Base-by-base conservation (phyloP, 1,140 invertebrate species). In the Mesaphorura yosii region DNA sequence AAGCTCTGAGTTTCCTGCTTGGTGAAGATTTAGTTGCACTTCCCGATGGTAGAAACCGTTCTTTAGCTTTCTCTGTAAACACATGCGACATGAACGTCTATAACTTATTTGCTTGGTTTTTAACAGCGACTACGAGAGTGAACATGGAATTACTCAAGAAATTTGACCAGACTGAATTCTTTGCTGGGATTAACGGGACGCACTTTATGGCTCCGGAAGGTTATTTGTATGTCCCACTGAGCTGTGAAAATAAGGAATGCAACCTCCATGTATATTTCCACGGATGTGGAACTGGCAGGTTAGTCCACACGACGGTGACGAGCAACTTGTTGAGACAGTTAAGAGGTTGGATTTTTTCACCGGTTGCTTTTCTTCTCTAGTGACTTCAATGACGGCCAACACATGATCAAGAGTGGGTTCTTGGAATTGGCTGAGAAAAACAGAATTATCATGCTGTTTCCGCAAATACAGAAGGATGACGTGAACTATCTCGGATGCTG, bases 401-500 rank as follows among this genome's bases (percentile, higher is more conserved):
- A 53, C 40, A 22, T 58, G 6, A 10, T 47, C 7, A 29, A 49
- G n/a, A 53, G 46, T 26, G 56, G 56, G 40, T 58, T 42, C 28
- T 41, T 58, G 17, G 51, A 58, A 50, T 27, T 53, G 6, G 56
- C 56, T 2, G 56, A 58, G 31, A 17, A 26, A 4, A 53, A 53
- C 25, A 44, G 53, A 31, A 47, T 58, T 12, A 45, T 58, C n/a
- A 49, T 53, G 34, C n/a, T 58, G 3, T 52, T 52, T 29, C 56
- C 56, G 10, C 56, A 58, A 50, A 34, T 41, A 2, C 7, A 26
- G 6, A 31, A 29, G 3, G 44, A 39, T 29, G 14, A 19, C 2
- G 31, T 38, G n/a, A 28, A 17, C n/a, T 27, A 25, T n/a, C 28
- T 25, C 22, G 56, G 56, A 0, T 58, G 56, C 48, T 58, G 56